Percentiles rank a stretch among this genome's conserved stretches.
These are phyloP conservation scores for Squalus acanthias DNA, from an alignment of 2,797 vertebrate genomes.

Conservation along the genomic window DNA sequence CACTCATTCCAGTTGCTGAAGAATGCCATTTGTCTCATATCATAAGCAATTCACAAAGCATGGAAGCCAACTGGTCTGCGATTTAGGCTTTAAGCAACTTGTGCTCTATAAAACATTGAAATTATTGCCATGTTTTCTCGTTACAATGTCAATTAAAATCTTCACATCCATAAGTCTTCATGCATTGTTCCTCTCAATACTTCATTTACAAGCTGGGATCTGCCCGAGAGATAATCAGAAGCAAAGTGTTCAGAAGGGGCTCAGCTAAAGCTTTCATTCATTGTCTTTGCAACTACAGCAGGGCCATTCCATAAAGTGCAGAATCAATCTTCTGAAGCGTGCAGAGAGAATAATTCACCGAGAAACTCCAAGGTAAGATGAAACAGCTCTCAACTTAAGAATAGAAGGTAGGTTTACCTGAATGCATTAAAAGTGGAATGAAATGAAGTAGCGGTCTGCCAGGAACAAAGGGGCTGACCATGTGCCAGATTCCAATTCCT, in stretches of 20 bases:
- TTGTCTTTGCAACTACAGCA: neutral
- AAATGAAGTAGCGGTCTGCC: neutral
- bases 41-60: neutral
- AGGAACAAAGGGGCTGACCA: neutral
- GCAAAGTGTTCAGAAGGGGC: neutral
- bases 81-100: neutral
- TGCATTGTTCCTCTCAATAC: neutral
- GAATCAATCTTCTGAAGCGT: neutral
- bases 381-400: neutral
- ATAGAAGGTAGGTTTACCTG: no score
- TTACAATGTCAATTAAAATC: neutral
- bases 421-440: constrained; percentile 13
- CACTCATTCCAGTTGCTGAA: neutral
- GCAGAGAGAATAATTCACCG: neutral
- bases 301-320: neutral
- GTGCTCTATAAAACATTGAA: neutral
- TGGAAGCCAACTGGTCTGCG: neutral
- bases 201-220: neutral
- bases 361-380: neutral
- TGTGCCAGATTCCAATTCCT: neutral
- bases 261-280: neutral
- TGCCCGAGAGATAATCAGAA: neutral
- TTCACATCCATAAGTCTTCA: neutral
- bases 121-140: neutral
- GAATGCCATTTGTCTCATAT: neutral